Conservation (phyloP, 2,888 invertebrate species). For the Sabellastarte sp. region DNA sequence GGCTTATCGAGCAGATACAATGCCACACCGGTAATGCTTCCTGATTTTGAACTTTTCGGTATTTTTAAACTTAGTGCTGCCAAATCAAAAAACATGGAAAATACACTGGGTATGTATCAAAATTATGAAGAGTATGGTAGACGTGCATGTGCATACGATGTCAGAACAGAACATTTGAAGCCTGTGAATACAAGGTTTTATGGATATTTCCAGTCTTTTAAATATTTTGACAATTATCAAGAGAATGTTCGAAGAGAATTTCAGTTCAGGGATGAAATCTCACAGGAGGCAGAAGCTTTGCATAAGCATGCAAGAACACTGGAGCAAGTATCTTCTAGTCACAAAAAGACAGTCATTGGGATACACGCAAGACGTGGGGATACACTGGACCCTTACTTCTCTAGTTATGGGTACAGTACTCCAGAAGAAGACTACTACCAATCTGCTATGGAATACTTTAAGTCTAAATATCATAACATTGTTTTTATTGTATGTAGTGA, state of each 20-base stretch:
- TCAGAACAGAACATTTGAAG: slow-evolving; percentile 5
- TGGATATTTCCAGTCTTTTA: slow-evolving; percentile 46
- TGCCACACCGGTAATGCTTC: slow-evolving; percentile 38
- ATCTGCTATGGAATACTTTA: slow-evolving; percentile 46
- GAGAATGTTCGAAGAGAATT: slow-evolving; percentile 36
- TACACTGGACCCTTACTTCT: slow-evolving; percentile 45
- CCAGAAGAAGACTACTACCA: slow-evolving; percentile 51
- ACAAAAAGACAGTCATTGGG: too few species aligned
- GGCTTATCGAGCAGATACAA: slow-evolving; percentile 37
- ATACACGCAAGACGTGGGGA: slow-evolving; percentile 59
- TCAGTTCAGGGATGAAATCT: slow-evolving; percentile 32
- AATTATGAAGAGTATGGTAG: slow-evolving; percentile 23
- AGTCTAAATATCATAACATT: slow-evolving; percentile 33
- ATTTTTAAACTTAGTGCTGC: slow-evolving; percentile 29
- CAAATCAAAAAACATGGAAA: slow-evolving; percentile 6
- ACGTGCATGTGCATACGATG: slow-evolving; percentile 22
- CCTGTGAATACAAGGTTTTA: slow-evolving; percentile 20
- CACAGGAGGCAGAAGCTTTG: slow-evolving; percentile 26
- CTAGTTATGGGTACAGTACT: slow-evolving; percentile 50
- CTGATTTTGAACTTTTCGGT: slow-evolving; percentile 26
- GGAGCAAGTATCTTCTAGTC: slow-evolving; percentile 35
- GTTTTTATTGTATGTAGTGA: slow-evolving; percentile 57
- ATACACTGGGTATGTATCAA: slow-evolving; percentile 6
- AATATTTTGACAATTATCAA: slow-evolving; percentile 37
- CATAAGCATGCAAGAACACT: slow-evolving; percentile 27